These are phyloP conservation scores for Circaetus gallicus DNA, from an alignment of 2,113 vertebrate genomes.

Conservation along the genomic window DNA sequence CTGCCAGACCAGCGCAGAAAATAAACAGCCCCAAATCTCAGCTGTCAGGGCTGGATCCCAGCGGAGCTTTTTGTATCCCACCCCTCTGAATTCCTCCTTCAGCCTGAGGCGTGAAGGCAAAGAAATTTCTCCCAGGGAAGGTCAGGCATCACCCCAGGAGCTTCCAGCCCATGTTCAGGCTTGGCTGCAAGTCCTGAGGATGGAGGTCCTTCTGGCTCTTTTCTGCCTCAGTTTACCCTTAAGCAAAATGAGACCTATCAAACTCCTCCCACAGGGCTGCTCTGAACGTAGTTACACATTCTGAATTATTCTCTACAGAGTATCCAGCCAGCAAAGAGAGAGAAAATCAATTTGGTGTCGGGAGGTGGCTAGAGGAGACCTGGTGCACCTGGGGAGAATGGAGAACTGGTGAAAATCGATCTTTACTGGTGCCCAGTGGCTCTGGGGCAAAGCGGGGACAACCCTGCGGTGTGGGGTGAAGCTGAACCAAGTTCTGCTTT, in stretches of 20 bases:
- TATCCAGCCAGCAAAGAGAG: neutral
- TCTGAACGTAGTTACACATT: accelerated
- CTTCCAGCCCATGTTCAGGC: neutral
- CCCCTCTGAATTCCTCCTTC: neutral
- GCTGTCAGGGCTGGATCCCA: neutral
- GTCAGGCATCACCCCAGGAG: neutral
- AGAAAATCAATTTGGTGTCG: accelerated
- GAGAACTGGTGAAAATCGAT: accelerated
- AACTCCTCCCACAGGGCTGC: neutral
- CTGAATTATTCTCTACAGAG: neutral
- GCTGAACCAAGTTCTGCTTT: neutral
- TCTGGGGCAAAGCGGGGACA: neutral
- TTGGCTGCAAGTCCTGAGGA: no score
- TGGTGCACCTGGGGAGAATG: neutral
- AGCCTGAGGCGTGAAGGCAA: neutral
- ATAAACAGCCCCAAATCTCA: neutral
- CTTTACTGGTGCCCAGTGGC: accelerated
- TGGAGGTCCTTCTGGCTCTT: neutral
- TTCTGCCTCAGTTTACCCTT: neutral
- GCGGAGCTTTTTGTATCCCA: accelerated
- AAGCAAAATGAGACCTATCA: neutral
- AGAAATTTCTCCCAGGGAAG: neutral
- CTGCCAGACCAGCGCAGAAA: neutral
- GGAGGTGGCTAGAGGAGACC: neutral
- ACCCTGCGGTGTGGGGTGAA: accelerated